A percentile compares a stretch with the other conserved stretches of the same genome.
phyloP scores from a whole-genome alignment of 2,113 vertebrate genomes.

The Axis porcinus region DNA sequence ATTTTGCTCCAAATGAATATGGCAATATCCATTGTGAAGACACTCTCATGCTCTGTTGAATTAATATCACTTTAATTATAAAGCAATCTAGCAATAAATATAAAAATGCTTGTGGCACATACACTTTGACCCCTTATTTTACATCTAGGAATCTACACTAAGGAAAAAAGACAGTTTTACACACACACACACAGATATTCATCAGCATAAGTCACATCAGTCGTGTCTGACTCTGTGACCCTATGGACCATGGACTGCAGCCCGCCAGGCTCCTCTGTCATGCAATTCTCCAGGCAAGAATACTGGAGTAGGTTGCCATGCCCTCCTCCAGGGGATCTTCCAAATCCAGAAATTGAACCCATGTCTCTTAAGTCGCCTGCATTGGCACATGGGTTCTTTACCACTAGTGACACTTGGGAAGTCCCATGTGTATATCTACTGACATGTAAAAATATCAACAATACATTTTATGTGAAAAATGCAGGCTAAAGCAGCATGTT shows the following conservation, averaged over 20 bases:
- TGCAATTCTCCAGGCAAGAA: background rate
- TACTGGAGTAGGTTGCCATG: background rate
- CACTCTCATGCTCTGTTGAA: background rate
- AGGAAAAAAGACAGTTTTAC: background rate
- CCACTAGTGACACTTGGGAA: background rate
- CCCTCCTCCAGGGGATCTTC: background rate
- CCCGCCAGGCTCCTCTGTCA: background rate
- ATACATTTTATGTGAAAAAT: background rate
- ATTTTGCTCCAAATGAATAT: background rate
- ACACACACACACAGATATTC: background rate
- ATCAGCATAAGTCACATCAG: background rate
- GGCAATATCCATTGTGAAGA: background rate
- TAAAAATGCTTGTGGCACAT: background rate
- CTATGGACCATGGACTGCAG: background rate
- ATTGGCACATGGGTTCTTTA: background rate
- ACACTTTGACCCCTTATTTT: background rate
- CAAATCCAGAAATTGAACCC: accelerated
- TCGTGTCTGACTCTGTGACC: background rate
- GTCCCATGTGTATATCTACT: background rate
- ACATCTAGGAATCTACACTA: background rate
- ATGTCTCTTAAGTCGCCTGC: background rate
- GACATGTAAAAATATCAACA: background rate
- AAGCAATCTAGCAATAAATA: background rate
- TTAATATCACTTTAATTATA: background rate
- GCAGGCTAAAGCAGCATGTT: background rate